These are phyloP conservation scores for Cotesia congregata DNA, from an alignment of 2,888 invertebrate genomes.

Conservation along the genomic window DNA sequence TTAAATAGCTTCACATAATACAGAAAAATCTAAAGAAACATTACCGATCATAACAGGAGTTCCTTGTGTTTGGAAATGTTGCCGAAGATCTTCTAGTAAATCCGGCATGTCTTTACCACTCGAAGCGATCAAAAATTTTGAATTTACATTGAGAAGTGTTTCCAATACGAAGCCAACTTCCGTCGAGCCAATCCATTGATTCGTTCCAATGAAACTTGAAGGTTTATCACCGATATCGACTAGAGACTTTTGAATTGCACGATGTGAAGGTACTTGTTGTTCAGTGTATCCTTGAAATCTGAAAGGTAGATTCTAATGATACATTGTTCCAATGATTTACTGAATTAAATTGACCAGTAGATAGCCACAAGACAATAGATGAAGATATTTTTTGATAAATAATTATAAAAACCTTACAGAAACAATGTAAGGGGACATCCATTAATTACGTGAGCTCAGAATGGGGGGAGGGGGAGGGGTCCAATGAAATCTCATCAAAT, in stretches of 20 bases:
- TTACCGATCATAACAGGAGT: constrained; percentile 98
- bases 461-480: too few relatives aligned
- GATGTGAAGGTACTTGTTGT: constrained; percentile 83
- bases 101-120: constrained; percentile 86
- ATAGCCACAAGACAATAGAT: too few relatives aligned
- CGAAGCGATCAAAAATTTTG: constrained; percentile 87
- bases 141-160: constrained; percentile 81
- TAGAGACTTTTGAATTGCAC: constrained; percentile 93
- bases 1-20: not conserved
- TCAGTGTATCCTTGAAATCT: constrained; percentile 87
- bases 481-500: too few relatives aligned
- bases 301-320: not conserved
- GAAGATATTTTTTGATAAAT: too few relatives aligned
- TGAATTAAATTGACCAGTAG: too few relatives aligned
- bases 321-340: too few relatives aligned
- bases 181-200: constrained; percentile 98
- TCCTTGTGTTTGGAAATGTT: constrained; percentile 94
- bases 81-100: constrained; percentile 85
- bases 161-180: constrained; percentile 96
- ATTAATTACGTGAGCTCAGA: too few relatives aligned
- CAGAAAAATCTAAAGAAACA: constrained; percentile 42
- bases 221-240: constrained; percentile 96
- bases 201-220: constrained; percentile 87
- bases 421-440: too few relatives aligned
- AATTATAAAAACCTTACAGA: too few relatives aligned